Evolutionary conservation across 2,113 vertebrate species (phyloP).

Genomic region (Pelecanus crispus): DNA sequence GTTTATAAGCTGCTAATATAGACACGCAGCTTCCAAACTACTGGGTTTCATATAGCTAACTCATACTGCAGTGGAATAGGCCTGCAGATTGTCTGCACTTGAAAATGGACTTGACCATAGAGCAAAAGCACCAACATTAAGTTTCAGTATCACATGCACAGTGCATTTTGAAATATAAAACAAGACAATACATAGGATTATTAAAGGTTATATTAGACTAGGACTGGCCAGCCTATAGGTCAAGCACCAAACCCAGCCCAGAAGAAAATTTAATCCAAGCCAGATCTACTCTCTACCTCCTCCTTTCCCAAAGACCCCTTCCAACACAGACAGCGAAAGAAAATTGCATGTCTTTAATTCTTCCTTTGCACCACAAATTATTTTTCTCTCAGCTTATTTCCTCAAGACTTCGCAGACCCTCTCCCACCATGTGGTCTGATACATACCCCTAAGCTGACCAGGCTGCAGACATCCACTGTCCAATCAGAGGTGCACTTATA

Average conservation of each 20-base stretch:
- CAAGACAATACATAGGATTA: neutral
- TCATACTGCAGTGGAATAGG: fast-evolving
- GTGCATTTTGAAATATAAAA: neutral
- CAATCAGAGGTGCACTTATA: neutral
- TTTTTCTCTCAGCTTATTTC: neutral
- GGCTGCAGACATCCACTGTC: neutral
- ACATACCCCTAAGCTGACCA: neutral
- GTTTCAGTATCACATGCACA: neutral
- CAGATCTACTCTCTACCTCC: neutral
- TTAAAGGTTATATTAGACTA: neutral
- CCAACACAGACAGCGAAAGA: fast-evolving
- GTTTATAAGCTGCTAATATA: neutral
- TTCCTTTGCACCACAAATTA: neutral
- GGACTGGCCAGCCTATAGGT: neutral
- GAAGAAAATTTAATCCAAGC: neutral
- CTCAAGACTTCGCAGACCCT: neutral
- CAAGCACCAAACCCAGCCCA: neutral
- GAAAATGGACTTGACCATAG: neutral
- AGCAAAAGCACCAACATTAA: neutral
- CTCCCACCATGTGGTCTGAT: neutral
- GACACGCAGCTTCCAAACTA: neutral
- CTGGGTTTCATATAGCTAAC: neutral
- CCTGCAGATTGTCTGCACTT: neutral
- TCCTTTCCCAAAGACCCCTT: neutral
- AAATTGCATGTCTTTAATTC: neutral